Conservation (phyloP, 2,797 vertebrate species). For the Characodon lateralis region DNA sequence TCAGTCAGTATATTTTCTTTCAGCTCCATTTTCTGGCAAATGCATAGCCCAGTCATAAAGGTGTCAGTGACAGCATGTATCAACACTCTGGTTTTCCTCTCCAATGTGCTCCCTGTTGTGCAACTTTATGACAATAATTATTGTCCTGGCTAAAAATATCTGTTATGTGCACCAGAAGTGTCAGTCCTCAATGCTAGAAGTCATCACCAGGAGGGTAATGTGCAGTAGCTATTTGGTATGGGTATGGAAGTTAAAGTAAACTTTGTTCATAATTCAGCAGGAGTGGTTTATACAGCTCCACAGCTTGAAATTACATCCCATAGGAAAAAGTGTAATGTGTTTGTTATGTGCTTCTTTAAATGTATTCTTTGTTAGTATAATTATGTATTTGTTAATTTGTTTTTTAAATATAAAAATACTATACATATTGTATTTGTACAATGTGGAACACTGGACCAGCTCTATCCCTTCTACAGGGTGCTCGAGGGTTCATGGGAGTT, state of each 20-base stretch:
- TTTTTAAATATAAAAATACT: neutral
- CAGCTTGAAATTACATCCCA: slow-evolving; percentile 2
- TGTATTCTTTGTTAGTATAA: neutral
- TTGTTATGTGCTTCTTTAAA: slow-evolving; percentile 16
- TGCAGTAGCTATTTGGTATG: slow-evolving; percentile 25
- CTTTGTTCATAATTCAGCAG: slow-evolving; percentile 3
- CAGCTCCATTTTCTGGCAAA: slow-evolving; percentile 43
- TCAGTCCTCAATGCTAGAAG: slow-evolving; percentile 28
- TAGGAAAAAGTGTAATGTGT: neutral
- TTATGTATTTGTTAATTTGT: neutral
- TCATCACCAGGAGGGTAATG: slow-evolving; percentile 46
- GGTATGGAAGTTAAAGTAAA: slow-evolving; percentile 31
- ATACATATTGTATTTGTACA: neutral
- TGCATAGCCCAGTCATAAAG: slow-evolving; percentile 36
- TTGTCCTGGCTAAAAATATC: slow-evolving; percentile 46
- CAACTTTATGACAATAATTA: slow-evolving; percentile 65
- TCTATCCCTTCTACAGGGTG: too few species aligned
- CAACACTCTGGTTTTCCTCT: slow-evolving; percentile 37
- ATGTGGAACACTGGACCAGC: too few species aligned
- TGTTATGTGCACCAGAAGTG: slow-evolving; percentile 16
- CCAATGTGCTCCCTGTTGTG: slow-evolving; percentile 45
- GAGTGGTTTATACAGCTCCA: neutral
- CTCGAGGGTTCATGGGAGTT: too few species aligned
- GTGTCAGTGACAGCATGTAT: slow-evolving; percentile 56
- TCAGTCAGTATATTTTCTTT: slow-evolving; percentile 51